Conservation (phyloP, 1,140 invertebrate species). For the Leptinotarsa defecta region DNA sequence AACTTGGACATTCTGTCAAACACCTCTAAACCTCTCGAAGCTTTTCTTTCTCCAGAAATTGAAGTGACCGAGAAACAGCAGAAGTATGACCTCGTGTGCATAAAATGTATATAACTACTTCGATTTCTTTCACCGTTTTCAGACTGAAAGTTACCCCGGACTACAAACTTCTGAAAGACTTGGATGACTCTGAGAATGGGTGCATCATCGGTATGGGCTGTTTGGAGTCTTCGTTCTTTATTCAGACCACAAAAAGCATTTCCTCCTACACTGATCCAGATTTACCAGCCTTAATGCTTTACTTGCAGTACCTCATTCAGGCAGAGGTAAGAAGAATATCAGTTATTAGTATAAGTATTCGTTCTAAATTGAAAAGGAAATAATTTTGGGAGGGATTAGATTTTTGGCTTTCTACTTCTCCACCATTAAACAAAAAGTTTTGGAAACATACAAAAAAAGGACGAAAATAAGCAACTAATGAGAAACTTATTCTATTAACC, state of each 20-base stretch:
- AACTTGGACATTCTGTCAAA: slow-evolving; percentile 68
- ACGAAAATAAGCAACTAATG: no score
- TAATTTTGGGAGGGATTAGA: no score
- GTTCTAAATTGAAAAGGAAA: not conserved
- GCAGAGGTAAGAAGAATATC: slow-evolving; percentile 66
- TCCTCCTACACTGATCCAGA: slow-evolving; percentile 68
- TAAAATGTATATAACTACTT: not conserved
- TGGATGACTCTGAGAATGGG: slow-evolving; percentile 51
- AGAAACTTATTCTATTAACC: no score
- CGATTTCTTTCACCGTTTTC: slow-evolving; percentile 10
- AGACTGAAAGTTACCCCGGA: slow-evolving; percentile 62
- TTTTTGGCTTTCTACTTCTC: not conserved
- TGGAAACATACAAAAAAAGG: no score
- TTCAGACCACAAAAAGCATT: slow-evolving; percentile 69
- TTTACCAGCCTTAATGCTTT: slow-evolving; percentile 74
- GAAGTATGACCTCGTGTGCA: not conserved
- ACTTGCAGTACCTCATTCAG: slow-evolving; percentile 85
- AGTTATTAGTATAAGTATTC: not conserved
- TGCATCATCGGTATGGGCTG: slow-evolving; percentile 81
- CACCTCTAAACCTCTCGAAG: slow-evolving; percentile 62
- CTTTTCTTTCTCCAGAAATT: slow-evolving; percentile 55
- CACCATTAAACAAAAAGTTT: no score
- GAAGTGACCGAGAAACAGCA: slow-evolving; percentile 8
- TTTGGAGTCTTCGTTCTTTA: slow-evolving; percentile 78
- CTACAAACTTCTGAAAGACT: slow-evolving; percentile 56